Percentiles rank a stretch among this genome's conserved stretches.
These are phyloP conservation scores for Lipotes vexillifer DNA, from an alignment of 2,113 vertebrate genomes.

Conservation along the genomic window DNA sequence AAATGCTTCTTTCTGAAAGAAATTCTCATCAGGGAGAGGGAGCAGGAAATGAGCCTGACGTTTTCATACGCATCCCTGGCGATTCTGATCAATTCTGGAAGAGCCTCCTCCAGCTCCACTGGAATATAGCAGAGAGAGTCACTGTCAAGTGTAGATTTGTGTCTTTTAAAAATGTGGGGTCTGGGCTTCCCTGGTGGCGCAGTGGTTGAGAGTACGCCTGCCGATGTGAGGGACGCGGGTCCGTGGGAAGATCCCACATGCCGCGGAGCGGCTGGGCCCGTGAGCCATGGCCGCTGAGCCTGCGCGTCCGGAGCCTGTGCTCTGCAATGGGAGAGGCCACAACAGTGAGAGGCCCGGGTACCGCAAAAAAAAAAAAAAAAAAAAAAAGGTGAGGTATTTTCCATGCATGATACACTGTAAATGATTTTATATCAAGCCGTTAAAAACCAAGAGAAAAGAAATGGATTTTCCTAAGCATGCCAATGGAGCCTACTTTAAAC, in stretches of 20 bases:
- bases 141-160: neutral
- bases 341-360: too few species aligned
- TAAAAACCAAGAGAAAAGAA: constrained; percentile 4
- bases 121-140: neutral
- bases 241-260: too few species aligned
- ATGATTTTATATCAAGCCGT: neutral
- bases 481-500: neutral
- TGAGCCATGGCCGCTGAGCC: too few species aligned
- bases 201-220: too few species aligned
- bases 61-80: neutral
- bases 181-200: too few species aligned
- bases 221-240: too few species aligned
- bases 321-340: too few species aligned
- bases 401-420: neutral
- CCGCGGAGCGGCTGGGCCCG: too few species aligned
- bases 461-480: neutral
- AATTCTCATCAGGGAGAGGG: neutral
- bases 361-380: neutral
- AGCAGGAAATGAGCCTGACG: neutral
- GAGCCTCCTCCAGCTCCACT: fast-evolving
- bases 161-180: neutral
- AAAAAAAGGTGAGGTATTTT: neutral
- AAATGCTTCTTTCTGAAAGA: neutral
- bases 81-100: neutral
- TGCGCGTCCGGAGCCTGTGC: too few species aligned